phyloP scores from a whole-genome alignment of 2,797 vertebrate species.

The Chelidonichthys spinosus region DNA sequence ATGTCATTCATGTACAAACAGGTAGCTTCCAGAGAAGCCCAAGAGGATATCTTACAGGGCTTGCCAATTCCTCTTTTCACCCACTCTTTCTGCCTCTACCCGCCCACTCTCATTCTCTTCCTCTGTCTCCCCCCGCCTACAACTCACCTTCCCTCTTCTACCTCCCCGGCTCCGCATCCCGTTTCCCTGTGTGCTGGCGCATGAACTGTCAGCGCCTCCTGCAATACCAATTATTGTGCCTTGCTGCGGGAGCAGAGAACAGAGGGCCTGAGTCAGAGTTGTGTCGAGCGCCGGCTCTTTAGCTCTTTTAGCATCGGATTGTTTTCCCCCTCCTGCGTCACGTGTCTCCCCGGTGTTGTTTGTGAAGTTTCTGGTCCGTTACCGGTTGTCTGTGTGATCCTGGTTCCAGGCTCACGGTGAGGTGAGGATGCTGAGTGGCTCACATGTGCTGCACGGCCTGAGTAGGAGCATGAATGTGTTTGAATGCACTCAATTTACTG shows the following conservation, averaged over 20 bases:
- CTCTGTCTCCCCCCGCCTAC: constrained; percentile 29
- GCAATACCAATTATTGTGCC: constrained; percentile 68
- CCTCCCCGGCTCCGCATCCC: constrained; percentile 29
- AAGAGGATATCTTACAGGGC: constrained; percentile 10
- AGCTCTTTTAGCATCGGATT: constrained; percentile 12
- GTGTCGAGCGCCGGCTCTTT: constrained; percentile 41
- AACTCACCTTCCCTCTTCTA: constrained; percentile 37
- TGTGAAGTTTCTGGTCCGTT: constrained; percentile 34
- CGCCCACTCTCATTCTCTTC: constrained; percentile 34
- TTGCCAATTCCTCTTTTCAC: constrained; percentile 41
- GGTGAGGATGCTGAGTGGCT: not conserved
- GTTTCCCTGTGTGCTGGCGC: constrained; percentile 51
- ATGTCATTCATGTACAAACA: constrained; percentile 35
- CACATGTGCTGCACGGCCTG: not conserved
- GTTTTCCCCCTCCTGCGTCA: constrained; percentile 21
- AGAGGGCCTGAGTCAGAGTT: constrained; percentile 58
- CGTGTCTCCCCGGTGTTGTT: constrained; percentile 13
- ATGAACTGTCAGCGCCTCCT: constrained; percentile 58
- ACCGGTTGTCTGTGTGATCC: constrained; percentile 23
- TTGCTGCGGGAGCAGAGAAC: constrained; percentile 54
- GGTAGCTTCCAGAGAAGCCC: constrained; percentile 23
- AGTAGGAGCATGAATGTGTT: not conserved
- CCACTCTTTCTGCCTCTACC: constrained; percentile 31
- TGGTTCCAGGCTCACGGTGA: constrained; percentile 22
- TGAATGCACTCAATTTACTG: not conserved